These are phyloP conservation scores for Drosophila pandora DNA, from an alignment of 1,140 invertebrate genomes.

Conservation along the genomic window DNA sequence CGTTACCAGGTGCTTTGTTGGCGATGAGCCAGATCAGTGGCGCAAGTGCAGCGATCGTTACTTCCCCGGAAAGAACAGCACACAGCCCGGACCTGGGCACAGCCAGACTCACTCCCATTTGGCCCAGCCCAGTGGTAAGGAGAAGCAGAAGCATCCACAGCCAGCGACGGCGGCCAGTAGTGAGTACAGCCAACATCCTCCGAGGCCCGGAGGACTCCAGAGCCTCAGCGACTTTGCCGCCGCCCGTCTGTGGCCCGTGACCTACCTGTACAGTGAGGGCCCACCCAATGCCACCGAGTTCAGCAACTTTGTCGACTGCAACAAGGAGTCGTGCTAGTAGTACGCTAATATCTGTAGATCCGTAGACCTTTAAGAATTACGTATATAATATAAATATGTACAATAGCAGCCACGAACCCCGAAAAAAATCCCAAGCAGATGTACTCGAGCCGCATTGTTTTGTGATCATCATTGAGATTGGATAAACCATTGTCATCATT, in stretches of 20 bases:
- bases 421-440: constrained; percentile 7
- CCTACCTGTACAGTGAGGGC: constrained; percentile 87
- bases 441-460: constrained; percentile 20
- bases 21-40: constrained; percentile 89
- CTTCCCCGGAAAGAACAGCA: constrained; percentile 85
- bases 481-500: constrained; percentile 48
- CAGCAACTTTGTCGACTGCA: constrained; percentile 84
- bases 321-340: constrained; percentile 78
- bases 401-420: constrained; percentile 16
- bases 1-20: constrained; percentile 90
- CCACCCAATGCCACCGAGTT: constrained; percentile 85
- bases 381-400: constrained; percentile 15
- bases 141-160: constrained; percentile 62
- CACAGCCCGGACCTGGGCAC: constrained; percentile 22
- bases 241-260: constrained; percentile 88
- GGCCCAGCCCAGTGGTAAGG: constrained; percentile 74
- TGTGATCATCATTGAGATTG: constrained; percentile 60
- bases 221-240: constrained; percentile 79
- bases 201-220: constrained; percentile 84
- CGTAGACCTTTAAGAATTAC: background rate
- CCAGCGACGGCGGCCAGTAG: constrained; percentile 57
- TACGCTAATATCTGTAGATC: background rate
- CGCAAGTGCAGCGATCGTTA: constrained; percentile 92
- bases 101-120: constrained; percentile 54
- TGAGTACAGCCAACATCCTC: constrained; percentile 80